Base-by-base conservation (phyloP, 2,797 vertebrate species). In the Linurgus olivaceus region DNA sequence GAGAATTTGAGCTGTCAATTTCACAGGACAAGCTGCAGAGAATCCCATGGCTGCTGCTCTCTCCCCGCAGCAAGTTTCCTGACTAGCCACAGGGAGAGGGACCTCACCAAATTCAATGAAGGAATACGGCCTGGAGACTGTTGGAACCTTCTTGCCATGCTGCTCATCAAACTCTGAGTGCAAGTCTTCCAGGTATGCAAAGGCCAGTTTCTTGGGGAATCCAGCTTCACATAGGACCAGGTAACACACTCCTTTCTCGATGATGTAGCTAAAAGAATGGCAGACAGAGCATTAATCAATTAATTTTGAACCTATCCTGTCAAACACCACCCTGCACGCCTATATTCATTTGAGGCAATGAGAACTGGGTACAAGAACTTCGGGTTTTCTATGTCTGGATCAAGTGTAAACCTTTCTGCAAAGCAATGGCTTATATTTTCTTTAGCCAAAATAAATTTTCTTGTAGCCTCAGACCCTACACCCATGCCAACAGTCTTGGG, bases 121-220 rank as follows among this genome's bases (percentile, higher is more conserved):
- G 96, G 99, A 99, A 91, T 99, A 99, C 7, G 99, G 99, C 88
- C 99, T 98, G 87, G 99, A 99, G 20, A 99, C 99, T 0, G 99
- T 99, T 2, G 98, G 98, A 80, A 99, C 99, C 94, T 98, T 99
- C 98, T 99, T 99, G 76, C 99, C 99, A 45, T 99, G 99, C 80
- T 99, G 99, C 93, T 99, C 99, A 67, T 99, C 99, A 93, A 99
- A 99, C 95, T 99, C 99, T 8, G 99, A 98, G 96, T 99, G 98
- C 89, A 99, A 98, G 94, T 99, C 99, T 94, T 99, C 99, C 25
- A 99, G 98, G 92, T 99, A 99, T 0, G 99, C 99, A 92, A 99
- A 99, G 57, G 99, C 99, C 93, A 99, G 96, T 94, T 99, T 99
- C 97, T 99, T 99, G 61, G 99, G 98, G 97, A 99, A 99, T n/a